phyloP scores from a whole-genome alignment of 2,113 vertebrate genomes.

The Odontophorus gujanensis region DNA sequence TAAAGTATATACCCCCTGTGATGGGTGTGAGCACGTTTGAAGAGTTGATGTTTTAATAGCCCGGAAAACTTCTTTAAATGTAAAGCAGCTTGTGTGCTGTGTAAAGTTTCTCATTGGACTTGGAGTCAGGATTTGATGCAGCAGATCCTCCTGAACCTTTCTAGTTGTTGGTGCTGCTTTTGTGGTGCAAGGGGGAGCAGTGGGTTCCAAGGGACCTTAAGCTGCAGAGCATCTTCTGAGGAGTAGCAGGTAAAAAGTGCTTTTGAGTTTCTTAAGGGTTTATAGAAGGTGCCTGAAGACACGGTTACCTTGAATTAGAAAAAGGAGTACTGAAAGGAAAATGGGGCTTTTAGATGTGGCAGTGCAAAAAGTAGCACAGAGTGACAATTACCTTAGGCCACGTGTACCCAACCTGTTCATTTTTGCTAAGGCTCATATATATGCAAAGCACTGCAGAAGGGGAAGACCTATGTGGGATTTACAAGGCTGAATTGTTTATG shows the following conservation, averaged over 20 bases:
- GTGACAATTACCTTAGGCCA: not conserved
- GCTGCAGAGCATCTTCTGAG: not conserved
- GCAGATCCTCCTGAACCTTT: not conserved
- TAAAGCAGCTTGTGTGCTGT: not conserved
- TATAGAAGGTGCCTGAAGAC: not conserved
- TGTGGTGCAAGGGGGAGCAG: not conserved
- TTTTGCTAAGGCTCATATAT: not conserved
- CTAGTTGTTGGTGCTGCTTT: not conserved
- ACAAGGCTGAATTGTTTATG: not conserved
- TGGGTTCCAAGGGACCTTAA: not conserved
- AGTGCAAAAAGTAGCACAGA: not conserved
- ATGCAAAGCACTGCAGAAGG: not conserved
- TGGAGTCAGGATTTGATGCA: not conserved
- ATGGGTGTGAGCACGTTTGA: not conserved
- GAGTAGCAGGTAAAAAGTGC: accelerated
- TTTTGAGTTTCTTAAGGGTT: not conserved
- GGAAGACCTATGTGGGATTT: not conserved
- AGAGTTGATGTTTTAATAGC: not conserved
- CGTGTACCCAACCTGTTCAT: not conserved
- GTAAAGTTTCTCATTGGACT: not conserved
- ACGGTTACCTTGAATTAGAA: not conserved
- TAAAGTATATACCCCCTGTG: not conserved
- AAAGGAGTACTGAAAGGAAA: not conserved
- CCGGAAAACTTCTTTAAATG: not conserved
- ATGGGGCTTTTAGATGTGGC: not conserved